Percentiles rank a stretch among this genome's conserved stretches.
Evolutionary conservation across 2,113 vertebrate genomes (phyloP).

Genomic region (Macrotus californicus): DNA sequence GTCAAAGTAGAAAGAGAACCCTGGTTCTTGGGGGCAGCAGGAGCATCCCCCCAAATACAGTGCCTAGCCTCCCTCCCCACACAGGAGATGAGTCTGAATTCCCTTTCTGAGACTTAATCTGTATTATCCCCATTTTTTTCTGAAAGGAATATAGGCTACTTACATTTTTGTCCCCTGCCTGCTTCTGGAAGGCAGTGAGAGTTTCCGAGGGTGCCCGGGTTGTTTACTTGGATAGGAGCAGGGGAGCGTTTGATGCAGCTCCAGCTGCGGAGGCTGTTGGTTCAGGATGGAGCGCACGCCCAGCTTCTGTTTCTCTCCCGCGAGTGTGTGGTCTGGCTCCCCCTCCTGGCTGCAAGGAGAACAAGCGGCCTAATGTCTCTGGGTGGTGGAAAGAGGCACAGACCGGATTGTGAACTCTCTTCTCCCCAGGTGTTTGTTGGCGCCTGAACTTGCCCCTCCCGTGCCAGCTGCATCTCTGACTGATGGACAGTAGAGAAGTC

Average conservation of each 20-base stretch:
- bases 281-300: rapidly evolving
- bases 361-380: background rate
- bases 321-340: background rate
- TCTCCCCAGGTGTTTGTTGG: background rate
- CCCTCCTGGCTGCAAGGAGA: background rate
- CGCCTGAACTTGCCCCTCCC: background rate
- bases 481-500: background rate
- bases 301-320: rapidly evolving
- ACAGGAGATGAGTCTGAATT: background rate
- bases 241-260: too few species aligned
- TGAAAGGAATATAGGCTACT: background rate
- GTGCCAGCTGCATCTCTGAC: background rate
- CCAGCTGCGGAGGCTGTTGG: background rate
- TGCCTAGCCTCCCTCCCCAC: background rate
- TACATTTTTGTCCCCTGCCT: background rate
- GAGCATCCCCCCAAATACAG: background rate
- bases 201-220: background rate
- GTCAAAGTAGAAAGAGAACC: background rate
- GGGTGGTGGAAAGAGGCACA: rapidly evolving
- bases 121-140: background rate
- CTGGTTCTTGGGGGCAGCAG: rapidly evolving
- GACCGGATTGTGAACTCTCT: background rate
- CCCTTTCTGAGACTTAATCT: background rate
- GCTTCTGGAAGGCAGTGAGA: background rate
- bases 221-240: rapidly evolving